Evolutionary conservation across 2,113 vertebrate genomes (phyloP), one percentile per base, ranked within the genome.

Genomic region (Oryzias curvinotus): DNA sequence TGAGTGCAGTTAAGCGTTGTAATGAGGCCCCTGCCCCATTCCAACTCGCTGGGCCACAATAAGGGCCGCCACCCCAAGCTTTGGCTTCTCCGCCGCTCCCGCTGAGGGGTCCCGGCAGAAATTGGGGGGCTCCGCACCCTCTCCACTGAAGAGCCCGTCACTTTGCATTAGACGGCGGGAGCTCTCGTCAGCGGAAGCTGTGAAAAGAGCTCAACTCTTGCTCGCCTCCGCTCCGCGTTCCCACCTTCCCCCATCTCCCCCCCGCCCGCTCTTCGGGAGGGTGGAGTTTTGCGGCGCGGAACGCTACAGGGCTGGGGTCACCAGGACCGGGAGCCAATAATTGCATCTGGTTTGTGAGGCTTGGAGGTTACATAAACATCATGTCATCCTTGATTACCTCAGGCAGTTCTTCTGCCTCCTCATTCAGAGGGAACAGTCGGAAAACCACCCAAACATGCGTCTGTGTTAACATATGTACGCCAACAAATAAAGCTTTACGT

Each of bases 351-450:
- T 88, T 88, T 82, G 83, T 80, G 79, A 87, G 85, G 87, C 89
- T 86, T 85, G 75, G 84, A 89, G 91, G 92, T 93, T 92, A 93
- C 90, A 74, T 90, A 93, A 93, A 93, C 90, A 92, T 91, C 63
- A 69, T 90, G 90, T 92, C 91, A 88, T 68, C 82, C 70, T 62
- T 87, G 83, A 92, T 92, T 90, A 92, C 78, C 73, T 62, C 75
- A 62, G 81, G 80, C 80, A 75, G 58, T 44, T 71, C 60, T 41
- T 47, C 23, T n/a, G 75, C 78, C 75, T 62, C 30, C 53, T 59
- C 57, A 69, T 51, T 49, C 70, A 68, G 64, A 42, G 48, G 63
- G 41, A 84, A 57, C 54, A 68, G 62, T 50, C 1, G 17, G 17
- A 14, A 19, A 26, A 52, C 15, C 28, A 52, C 77, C 26, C 52